Base-by-base conservation (phyloP, 2,113 vertebrate species). In the Ornithorhynchus anatinus region DNA sequence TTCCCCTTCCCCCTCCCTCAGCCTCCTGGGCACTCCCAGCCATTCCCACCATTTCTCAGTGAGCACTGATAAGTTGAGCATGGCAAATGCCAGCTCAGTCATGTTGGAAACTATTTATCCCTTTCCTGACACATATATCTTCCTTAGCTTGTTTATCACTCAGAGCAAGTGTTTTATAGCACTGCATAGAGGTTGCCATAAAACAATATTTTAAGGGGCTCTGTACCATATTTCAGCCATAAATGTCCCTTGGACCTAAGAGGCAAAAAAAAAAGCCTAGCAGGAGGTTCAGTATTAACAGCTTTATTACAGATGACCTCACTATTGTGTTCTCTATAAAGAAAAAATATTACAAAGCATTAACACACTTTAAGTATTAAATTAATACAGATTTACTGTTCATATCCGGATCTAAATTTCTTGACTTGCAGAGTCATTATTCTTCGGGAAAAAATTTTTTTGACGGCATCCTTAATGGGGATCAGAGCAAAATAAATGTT, bases 291-390 rank as follows among this genome's bases (percentile, higher is more conserved):
- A 82, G 65, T 89, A 93, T 91, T 93, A 91, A 91, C 88, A 91
- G 92, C 91, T 94, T 94, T 93, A 94, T 94, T 92, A 89, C 91
- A 89, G 92, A 93, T 94, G 94, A 94, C 92, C 91, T 94, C 94
- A 94, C 93, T 92, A 94, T 94, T 94, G 93, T 94, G 90, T 90
- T 92, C 90, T 84, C 91, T 89, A 93, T 93, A 92, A 94, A 94
- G 89, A 92, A 93, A 93, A 94, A 92, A 94, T 92, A 94, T 93
- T 90, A 89, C 89, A 94, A 92, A 92, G 86, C 89, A 90, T 90
- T 91, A 94, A 91, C 89, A 79, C 60, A 88, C 71, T 83, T 86
- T 86, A 84, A 92, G 85, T 86, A 86, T 88, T 94, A 92, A 93
- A 94, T 94, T 93, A 91, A 88, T 89, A 77, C 68, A 90, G 87